These are phyloP conservation scores for Epizoanthus stellaris DNA, from an alignment of 92 coral and sea anemone species.

Conservation along the genomic window DNA sequence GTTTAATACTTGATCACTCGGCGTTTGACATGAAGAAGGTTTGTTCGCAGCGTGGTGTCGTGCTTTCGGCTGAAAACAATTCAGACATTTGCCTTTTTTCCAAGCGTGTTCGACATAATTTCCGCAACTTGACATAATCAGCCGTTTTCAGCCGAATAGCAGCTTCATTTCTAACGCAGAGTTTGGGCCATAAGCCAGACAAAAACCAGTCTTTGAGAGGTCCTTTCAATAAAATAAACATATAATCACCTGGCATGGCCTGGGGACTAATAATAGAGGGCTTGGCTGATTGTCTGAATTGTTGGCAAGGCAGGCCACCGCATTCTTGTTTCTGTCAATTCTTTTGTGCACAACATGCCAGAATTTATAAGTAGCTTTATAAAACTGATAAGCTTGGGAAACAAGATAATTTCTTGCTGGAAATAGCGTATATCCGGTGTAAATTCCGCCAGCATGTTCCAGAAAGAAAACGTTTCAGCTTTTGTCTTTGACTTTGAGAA, in stretches of 20 bases:
- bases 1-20: conserved; percentile 12
- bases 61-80: conserved; percentile 78
- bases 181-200: neutral
- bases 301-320: too few relatives aligned
- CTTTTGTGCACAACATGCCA: neutral
- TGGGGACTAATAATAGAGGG: too few relatives aligned
- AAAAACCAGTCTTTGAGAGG: neutral
- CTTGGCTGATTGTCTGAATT: too few relatives aligned
- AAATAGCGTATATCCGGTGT: neutral
- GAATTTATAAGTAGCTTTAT: conserved; percentile 8
- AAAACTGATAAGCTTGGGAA: neutral
- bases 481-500: neutral
- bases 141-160: neutral
- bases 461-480: neutral
- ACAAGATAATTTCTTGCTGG: neutral
- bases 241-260: neutral
- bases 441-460: neutral
- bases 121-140: conserved; percentile 75
- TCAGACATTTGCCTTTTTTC: conserved; percentile 91
- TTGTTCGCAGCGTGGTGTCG: conserved; percentile 51
- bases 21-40: conserved; percentile 2
- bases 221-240: neutral
- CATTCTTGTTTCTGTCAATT: neutral
- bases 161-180: conserved; percentile 31
- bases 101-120: conserved; percentile 88